These are phyloP conservation scores for Poecilia gillii DNA, from an alignment of 2,797 vertebrate genomes.

Conservation along the genomic window DNA sequence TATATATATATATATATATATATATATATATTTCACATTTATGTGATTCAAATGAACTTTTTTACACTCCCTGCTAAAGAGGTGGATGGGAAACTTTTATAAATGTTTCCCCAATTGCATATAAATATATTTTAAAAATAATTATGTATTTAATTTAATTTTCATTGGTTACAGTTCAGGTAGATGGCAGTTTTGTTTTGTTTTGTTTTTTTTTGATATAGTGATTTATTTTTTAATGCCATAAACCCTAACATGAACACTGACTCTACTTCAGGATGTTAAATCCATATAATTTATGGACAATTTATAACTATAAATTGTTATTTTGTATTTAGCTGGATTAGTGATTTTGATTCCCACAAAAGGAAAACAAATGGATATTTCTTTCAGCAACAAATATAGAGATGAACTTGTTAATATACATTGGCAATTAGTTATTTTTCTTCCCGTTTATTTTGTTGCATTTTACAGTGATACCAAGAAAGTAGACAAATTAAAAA, in stretches of 20 bases:
- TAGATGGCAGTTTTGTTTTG: background rate
- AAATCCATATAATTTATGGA: background rate
- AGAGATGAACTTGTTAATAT: background rate
- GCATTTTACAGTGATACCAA: background rate
- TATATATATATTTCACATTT: background rate
- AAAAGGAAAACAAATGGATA: background rate
- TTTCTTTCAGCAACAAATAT: background rate
- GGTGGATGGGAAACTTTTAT: background rate
- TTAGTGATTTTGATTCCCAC: background rate
- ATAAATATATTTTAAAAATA: background rate
- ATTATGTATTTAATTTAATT: background rate
- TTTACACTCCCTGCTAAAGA: background rate
- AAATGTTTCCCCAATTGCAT: background rate
- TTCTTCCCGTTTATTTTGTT: background rate
- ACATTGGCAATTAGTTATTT: background rate
- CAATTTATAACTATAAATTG: background rate
- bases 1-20: too few relatives aligned
- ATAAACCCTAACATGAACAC: background rate
- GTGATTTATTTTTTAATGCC: too few relatives aligned
- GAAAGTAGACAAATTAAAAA: background rate
- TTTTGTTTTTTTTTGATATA: too few relatives aligned
- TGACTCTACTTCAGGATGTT: background rate
- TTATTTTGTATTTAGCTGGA: background rate
- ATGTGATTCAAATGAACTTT: background rate
- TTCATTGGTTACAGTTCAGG: background rate